These are phyloP conservation scores for Temnothorax longispinosus DNA, from an alignment of 1,140 invertebrate genomes.

Conservation along the genomic window DNA sequence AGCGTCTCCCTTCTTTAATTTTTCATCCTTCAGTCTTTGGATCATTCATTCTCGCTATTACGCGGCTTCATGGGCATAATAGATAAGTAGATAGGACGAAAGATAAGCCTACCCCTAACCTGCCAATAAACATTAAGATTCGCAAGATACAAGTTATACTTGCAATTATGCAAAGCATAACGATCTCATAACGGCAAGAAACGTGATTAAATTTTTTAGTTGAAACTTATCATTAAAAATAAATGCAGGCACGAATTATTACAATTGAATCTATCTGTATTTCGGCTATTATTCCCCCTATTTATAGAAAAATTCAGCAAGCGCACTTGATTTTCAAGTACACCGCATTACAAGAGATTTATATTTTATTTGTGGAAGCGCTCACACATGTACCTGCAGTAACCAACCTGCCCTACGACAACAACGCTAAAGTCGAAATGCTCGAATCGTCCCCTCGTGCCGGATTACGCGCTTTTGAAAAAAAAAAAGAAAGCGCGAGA, in stretches of 20 bases:
- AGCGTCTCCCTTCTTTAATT: neutral
- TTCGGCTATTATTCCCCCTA: neutral
- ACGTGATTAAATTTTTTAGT: neutral
- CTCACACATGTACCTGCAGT: conserved; percentile 79
- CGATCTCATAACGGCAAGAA: neutral
- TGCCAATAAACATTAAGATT: conserved; percentile 24
- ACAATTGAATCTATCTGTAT: neutral
- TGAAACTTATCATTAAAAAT: neutral
- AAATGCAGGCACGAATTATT: neutral
- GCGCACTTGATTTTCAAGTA: conserved; percentile 36
- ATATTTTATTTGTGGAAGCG: conserved; percentile 58
- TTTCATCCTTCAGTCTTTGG: neutral
- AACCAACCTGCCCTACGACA: conserved; percentile 81
- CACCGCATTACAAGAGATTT: conserved; percentile 58
- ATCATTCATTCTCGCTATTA: conserved; percentile 10
- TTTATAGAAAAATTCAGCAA: neutral
- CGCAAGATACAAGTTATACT: neutral
- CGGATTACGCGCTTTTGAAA: conserved; percentile 84
- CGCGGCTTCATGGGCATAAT: neutral
- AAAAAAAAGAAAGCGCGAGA: conserved; percentile 76
- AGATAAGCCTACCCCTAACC: conserved; percentile 3
- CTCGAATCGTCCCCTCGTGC: conserved; percentile 81
- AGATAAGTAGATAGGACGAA: neutral
- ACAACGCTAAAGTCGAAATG: conserved; percentile 81
- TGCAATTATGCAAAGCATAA: conserved; percentile 6